Evolutionary conservation across 2,888 invertebrate genomes (phyloP).

Genomic region (Lepidochitona cinerea): DNA sequence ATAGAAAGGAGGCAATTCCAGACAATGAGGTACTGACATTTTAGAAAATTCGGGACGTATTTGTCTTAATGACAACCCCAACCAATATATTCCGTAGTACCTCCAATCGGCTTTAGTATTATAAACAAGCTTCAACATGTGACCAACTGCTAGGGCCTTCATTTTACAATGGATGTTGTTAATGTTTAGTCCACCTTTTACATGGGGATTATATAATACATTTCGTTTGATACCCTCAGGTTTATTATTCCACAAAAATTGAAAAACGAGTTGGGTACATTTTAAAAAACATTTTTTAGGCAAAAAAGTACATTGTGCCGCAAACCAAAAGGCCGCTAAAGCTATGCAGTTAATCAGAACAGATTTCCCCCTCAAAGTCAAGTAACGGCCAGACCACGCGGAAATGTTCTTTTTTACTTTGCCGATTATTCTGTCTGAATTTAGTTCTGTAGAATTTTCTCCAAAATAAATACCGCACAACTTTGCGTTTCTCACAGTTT

Average conservation of each 20-base stretch:
- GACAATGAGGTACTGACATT: not conserved
- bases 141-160: not conserved
- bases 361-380: not conserved
- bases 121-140: not conserved
- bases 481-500: not conserved
- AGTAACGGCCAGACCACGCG: not conserved
- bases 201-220: not conserved
- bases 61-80: not conserved
- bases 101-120: not conserved
- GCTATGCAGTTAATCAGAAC: not conserved
- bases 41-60: not conserved
- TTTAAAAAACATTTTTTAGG: not conserved
- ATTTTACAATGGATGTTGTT: not conserved
- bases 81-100: slow-evolving; percentile 1
- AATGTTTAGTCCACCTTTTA: not conserved
- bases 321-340: not conserved
- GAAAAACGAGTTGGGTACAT: not conserved
- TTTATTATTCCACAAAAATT: not conserved
- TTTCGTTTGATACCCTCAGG: not conserved
- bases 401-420: not conserved
- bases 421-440: not conserved
- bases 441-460: not conserved
- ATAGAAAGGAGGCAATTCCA: not conserved
- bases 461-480: not conserved
- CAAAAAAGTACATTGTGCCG: not conserved